These are phyloP conservation scores for Cataglyphis hispanica DNA, from an alignment of 1,140 invertebrate species.

Conservation along the genomic window DNA sequence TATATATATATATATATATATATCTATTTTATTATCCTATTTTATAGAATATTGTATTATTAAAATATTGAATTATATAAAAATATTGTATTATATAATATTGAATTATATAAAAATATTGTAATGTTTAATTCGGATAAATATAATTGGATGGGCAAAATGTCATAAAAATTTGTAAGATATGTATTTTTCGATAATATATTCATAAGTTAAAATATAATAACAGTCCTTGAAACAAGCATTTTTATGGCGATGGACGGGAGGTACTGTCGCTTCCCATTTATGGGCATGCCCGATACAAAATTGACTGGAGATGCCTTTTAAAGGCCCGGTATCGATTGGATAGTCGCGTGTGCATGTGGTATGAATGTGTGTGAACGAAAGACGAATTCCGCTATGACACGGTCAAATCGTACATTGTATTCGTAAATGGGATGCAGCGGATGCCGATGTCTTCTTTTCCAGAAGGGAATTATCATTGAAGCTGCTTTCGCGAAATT, in stretches of 20 bases:
- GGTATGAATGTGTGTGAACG: not conserved
- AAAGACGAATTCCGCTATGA: slow-evolving; percentile 39
- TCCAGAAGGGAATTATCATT: not conserved
- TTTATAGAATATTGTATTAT: no score
- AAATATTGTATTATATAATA: no score
- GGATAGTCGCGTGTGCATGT: slow-evolving; percentile 12
- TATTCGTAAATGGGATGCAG: slow-evolving; percentile 48
- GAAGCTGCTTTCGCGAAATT: slow-evolving; percentile 1
- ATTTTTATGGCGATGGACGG: slow-evolving; percentile 24
- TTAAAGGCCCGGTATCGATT: slow-evolving; percentile 65
- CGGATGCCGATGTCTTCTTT: slow-evolving; percentile 2
- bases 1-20: no score
- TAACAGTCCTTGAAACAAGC: slow-evolving; percentile 14
- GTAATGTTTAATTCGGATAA: not conserved
- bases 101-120: no score
- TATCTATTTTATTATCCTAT: no score
- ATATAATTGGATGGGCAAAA: not conserved
- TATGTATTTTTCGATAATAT: slow-evolving; percentile 9
- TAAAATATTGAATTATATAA: no score
- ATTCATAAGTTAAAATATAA: slow-evolving; percentile 37
- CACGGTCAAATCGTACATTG: slow-evolving; percentile 33
- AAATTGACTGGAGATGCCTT: slow-evolving; percentile 68
- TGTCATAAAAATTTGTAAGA: not conserved
- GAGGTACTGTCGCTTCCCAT: slow-evolving; percentile 52
- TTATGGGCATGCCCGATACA: slow-evolving; percentile 65